Conservation (phyloP, 2,797 vertebrate genomes). For the Alouatta caraya region DNA sequence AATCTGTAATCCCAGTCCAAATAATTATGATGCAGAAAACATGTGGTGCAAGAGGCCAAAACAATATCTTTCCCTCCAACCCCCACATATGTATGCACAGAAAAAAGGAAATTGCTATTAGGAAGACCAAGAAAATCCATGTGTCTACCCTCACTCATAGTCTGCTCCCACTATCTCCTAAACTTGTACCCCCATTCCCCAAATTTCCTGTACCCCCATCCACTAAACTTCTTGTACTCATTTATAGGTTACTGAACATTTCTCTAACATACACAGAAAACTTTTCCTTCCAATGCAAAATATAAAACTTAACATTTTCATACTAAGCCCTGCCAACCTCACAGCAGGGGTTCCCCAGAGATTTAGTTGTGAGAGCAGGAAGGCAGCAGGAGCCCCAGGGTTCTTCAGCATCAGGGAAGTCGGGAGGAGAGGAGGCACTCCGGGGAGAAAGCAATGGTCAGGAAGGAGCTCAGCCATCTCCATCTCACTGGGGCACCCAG, state of each 20-base stretch:
- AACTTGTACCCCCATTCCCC: background rate
- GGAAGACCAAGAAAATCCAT: background rate
- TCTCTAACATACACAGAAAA: background rate
- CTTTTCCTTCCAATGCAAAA: background rate
- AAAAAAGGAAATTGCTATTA: background rate
- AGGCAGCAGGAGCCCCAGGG: background rate
- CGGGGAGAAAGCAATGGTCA: background rate
- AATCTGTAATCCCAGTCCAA: background rate
- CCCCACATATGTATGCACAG: rapidly evolving
- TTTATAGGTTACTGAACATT: background rate
- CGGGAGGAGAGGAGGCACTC: too few relatives aligned
- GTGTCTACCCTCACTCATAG: background rate
- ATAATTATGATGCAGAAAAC: background rate
- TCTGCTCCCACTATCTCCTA: background rate
- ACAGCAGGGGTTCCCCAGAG: background rate
- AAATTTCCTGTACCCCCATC: background rate
- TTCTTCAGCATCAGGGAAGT: background rate
- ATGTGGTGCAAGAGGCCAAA: background rate
- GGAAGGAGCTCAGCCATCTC: background rate
- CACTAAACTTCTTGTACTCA: background rate
- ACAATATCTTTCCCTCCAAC: background rate
- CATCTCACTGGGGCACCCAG: background rate
- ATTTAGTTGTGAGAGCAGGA: background rate
- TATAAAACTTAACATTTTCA: background rate
- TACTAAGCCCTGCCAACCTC: background rate